Base-by-base conservation (phyloP, 2,797 vertebrate genomes). In the Mustela erminea region DNA sequence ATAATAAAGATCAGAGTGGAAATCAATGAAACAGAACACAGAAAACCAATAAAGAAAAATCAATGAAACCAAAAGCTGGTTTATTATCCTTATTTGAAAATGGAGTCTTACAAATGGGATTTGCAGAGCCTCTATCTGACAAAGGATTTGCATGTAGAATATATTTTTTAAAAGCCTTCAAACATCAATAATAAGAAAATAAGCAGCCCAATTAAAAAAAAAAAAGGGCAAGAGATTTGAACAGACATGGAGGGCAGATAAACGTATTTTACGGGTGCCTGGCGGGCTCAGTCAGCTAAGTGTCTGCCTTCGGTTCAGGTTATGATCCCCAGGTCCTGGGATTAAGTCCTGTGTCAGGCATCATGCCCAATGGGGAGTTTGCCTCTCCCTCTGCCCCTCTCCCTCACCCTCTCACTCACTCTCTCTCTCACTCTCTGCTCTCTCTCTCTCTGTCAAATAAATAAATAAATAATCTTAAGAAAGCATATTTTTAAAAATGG, bases 51-150 rank as follows among this genome's bases (percentile, higher is more conserved):
- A 56, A 21, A 78, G 75, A 52, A 93, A 75, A 75, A 93, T 66
- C 11, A 62, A 27, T 87, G 81, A 77, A 83, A 83, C 52, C 14
- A 66, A 97, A 85, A 54, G 23, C 5, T 46, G 15, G 41, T 60
- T 81, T 86, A 86, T 75, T 49, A 74, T 43, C 46, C 20, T 58
- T 81, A 78, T 54, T 85, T 88, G 49, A 21, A 90, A 97, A 75
- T 62, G 77, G 23, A 60, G 12, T 58, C 54, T 91, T 87, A 14
- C 13, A 96, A 93, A 62, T 60, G 23, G 12, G n/a, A 52, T 77
- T 75, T 82, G 27, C 35, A 86, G 41, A 90, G 64, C 5, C 58
- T 82, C 17, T 38, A 32, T 95, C 41, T 90, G 64, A 82, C 85
- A 77, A 90, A 83, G 12, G 81, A 86, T 18, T 29, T 80, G 38